Conservation (phyloP, 2,888 invertebrate genomes). For the Diarsia mendica region DNA sequence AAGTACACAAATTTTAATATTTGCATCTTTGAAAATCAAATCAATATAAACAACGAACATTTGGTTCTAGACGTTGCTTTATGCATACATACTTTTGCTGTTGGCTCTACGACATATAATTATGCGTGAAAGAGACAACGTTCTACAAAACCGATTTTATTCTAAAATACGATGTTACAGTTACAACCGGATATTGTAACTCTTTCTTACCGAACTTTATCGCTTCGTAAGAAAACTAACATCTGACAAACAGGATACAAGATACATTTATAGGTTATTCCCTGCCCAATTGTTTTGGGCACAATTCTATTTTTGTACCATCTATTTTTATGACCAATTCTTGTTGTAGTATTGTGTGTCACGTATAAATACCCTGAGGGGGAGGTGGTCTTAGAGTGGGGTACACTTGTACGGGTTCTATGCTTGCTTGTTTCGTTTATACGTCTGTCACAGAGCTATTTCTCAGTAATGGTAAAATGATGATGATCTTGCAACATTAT, state of each 20-base stretch:
- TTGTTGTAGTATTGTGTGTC: not conserved
- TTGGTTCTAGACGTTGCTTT: no score
- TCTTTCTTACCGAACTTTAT: conserved; percentile 33
- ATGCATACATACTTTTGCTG: no score
- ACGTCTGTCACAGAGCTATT: not conserved
- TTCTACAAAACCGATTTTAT: not conserved
- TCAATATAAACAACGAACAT: no score
- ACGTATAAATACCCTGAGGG: not conserved
- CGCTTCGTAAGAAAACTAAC: conserved; percentile 33
- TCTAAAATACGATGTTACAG: not conserved
- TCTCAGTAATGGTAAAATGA: no score
- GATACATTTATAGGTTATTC: conserved; percentile 29
- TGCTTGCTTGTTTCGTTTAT: not conserved
- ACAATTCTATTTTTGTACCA: conserved; percentile 36
- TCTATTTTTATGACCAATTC: conserved; percentile 9
- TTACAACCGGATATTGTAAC: conserved; percentile 38
- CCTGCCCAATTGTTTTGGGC: conserved; percentile 22
- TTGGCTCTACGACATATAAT: no score
- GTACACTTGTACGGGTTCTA: not conserved
- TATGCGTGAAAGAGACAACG: not conserved
- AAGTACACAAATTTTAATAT: no score
- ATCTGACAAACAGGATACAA: conserved; percentile 30
- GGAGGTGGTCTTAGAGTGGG: not conserved
- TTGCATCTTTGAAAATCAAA: no score
- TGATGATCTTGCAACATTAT: no score